A percentile compares a stretch with the other conserved stretches of the same genome.
Conservation (phyloP, 2,113 vertebrate genomes). For the Brachyistius frenatus region DNA sequence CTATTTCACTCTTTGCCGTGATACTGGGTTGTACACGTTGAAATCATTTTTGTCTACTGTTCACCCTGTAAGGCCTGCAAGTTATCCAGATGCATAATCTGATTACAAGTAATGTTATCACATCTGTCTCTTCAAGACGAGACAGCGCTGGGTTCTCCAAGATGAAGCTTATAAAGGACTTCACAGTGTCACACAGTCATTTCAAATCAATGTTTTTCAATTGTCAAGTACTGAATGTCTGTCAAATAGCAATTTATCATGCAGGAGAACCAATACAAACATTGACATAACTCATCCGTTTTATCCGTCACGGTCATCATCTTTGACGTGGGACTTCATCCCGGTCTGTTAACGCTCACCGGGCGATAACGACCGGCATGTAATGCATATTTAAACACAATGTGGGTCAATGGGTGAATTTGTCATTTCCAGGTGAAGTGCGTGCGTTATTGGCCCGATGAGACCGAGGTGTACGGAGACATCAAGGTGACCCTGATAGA, state of each 20-base stretch:
- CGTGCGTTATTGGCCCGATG: conserved; percentile 97
- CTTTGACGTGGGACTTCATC: conserved; percentile 1
- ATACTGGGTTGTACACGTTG: no score
- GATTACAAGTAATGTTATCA: neutral
- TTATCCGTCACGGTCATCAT: neutral
- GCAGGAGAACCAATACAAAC: neutral
- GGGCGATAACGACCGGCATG: neutral
- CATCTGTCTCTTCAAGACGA: neutral
- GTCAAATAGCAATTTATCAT: neutral
- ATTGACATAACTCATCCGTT: neutral
- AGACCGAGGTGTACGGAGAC: conserved; percentile 95
- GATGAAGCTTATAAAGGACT: neutral
- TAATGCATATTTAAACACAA: neutral
- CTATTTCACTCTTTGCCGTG: no score
- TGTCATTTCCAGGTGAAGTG: conserved; percentile 91
- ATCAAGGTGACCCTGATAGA: conserved; percentile 98
- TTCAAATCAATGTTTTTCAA: conserved; percentile 5
- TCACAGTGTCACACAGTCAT: neutral
- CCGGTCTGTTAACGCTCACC: neutral
- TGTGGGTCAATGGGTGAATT: neutral
- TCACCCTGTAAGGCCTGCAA: no score
- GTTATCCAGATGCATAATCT: neutral
- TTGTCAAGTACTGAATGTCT: neutral
- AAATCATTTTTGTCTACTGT: no score
- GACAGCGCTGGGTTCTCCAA: neutral